phyloP scores from a whole-genome alignment of 2,888 invertebrate species.

The Sphinx pinastri region DNA sequence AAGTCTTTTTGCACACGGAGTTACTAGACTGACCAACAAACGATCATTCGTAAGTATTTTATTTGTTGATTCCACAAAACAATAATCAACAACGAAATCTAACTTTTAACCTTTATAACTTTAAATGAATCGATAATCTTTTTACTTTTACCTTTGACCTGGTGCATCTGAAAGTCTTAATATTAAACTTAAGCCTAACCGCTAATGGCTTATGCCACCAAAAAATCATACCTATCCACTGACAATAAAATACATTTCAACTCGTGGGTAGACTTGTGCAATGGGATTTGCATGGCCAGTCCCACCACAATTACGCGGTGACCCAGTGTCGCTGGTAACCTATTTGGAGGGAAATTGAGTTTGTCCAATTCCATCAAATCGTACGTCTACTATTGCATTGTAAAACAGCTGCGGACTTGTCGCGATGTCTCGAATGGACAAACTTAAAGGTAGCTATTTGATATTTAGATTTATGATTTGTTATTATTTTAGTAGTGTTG shows the following conservation, averaged over 20 bases:
- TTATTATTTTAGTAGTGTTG: neutral
- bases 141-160: too few relatives aligned
- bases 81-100: too few relatives aligned
- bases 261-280: constrained; percentile 36
- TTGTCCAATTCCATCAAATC: constrained; percentile 81
- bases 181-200: too few relatives aligned
- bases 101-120: too few relatives aligned
- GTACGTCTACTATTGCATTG: constrained; percentile 74
- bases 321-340: constrained; percentile 74
- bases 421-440: constrained; percentile 16
- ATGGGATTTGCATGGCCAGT: constrained; percentile 63
- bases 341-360: constrained; percentile 79
- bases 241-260: constrained; percentile 39
- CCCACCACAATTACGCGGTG: constrained; percentile 75
- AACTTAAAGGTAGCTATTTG: constrained; percentile 18
- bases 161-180: too few relatives aligned
- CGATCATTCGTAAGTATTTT: neutral
- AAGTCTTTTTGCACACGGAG: neutral
- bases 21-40: neutral
- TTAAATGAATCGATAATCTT: too few relatives aligned
- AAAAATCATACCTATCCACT: constrained; percentile 35
- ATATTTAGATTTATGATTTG: neutral
- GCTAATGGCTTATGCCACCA: neutral
- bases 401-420: constrained; percentile 53
- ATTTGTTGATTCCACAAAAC: too few relatives aligned